Evolutionary conservation across 2,113 vertebrate species (phyloP).

Genomic region (Pimephales promelas): DNA sequence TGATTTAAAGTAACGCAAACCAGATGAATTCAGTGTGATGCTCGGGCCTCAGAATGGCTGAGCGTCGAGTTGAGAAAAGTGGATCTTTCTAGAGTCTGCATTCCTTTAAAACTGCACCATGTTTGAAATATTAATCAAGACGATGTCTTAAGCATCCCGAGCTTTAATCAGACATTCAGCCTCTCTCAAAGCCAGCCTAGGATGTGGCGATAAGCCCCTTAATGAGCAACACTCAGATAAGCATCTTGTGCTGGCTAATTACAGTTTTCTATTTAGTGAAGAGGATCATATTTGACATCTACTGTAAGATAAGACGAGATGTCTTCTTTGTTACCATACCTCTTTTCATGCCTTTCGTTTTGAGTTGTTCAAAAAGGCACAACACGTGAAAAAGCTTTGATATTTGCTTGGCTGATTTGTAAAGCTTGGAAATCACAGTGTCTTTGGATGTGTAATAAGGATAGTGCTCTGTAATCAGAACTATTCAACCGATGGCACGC

Average conservation of each 20-base stretch:
- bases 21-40: conserved; percentile 59
- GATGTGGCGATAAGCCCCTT: conserved; percentile 54
- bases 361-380: not conserved
- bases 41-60: conserved; percentile 41
- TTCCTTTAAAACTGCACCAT: conserved; percentile 50
- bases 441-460: not conserved
- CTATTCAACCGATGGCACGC: not conserved
- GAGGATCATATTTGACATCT: conserved; percentile 40
- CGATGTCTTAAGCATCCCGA: conserved; percentile 55
- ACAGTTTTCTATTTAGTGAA: conserved; percentile 45
- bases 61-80: conserved; percentile 42
- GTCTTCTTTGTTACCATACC: not conserved
- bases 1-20: conserved; percentile 59
- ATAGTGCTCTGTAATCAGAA: conserved; percentile 20
- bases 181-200: conserved; percentile 50
- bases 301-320: conserved; percentile 9
- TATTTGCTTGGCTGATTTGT: not conserved
- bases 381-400: conserved; percentile 29
- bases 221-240: conserved; percentile 53
- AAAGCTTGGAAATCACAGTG: conserved; percentile 17
- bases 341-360: conserved; percentile 35
- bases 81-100: conserved; percentile 49
- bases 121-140: conserved; percentile 61
- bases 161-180: conserved; percentile 60
- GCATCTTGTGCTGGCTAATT: conserved; percentile 56